These are phyloP conservation scores for Lamprologus callipterus DNA, from an alignment of 2,113 vertebrate species.

Conservation along the genomic window DNA sequence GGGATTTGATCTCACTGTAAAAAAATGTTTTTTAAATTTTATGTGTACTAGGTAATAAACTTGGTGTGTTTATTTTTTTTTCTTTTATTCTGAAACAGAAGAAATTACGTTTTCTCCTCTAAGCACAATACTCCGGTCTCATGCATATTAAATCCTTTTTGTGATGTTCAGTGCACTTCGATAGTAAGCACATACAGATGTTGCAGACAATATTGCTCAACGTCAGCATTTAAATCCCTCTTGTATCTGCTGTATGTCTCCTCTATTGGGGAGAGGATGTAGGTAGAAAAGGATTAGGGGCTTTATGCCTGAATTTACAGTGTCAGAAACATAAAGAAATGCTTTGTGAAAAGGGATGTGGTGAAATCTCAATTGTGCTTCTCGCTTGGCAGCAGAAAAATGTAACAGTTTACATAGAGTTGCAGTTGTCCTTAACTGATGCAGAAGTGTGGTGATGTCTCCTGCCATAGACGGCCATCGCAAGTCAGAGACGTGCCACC, in stretches of 20 bases:
- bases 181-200: neutral
- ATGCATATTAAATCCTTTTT: neutral
- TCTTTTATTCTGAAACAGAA: neutral
- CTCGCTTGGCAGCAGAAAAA: neutral
- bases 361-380: neutral
- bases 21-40: fast-evolving
- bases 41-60: neutral
- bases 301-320: neutral
- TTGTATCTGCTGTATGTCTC: neutral
- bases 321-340: neutral
- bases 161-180: neutral
- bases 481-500: neutral
- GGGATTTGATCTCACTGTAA: neutral
- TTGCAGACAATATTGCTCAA: neutral
- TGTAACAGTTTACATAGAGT: neutral
- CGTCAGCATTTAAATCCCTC: neutral
- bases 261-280: neutral
- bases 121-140: neutral
- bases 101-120: neutral
- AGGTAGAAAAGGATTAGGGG: neutral
- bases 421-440: neutral
- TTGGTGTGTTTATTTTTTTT: fast-evolving
- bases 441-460: neutral
- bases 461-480: neutral
- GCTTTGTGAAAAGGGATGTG: neutral